Evolutionary conservation across 2,113 vertebrate genomes (phyloP), one percentile per base, ranked within the genome.

Genomic region (Scophthalmus maximus): DNA sequence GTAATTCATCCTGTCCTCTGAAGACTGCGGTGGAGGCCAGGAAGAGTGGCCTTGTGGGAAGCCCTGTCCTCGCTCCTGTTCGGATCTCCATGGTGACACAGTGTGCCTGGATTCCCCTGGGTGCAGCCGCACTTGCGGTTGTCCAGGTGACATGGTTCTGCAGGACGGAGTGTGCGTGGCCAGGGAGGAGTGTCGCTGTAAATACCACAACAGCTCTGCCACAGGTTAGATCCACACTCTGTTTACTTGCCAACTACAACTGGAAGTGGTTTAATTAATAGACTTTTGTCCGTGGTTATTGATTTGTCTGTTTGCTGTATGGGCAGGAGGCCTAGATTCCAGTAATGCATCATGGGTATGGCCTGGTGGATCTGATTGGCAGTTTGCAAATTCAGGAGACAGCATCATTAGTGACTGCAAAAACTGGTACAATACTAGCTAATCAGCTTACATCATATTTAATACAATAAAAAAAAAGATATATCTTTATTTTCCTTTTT

Each of bases 41-140:
- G 80, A 84, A 23, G 78, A 93, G 12, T 94, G 94, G 78, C 74
- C 86, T 8, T 97, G 95, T 52, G 95, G 94, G 46, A 92, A 92
- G 64, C 89, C 90, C 42, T 96, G 95, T 32, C 95, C 95, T 1
- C 94, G 90, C 17, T 93, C 94, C 76, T 97, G 96, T 46, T 94
- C 92, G 2, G 96, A 97, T 80, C 93, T 96, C 81, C 93, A 95
- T 53, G 88, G 83, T 0, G 94, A 95, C 63, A 90, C 89, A 0
- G 75, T 85, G 60, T 97, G 96, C 67, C 26, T 87, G 79, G 93
- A 93, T 26, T 44, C 1, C 17, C 8, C 12, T 0, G 81, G 29
- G 18, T 96, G 95, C 88, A 91, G 70, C 68, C 78, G 42, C 25
- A 87, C 92, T 34, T 96, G 96, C 1, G 94, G 94, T 52, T 96